phyloP scores from a whole-genome alignment of 2,113 vertebrate genomes.

The Prolemur simus region DNA sequence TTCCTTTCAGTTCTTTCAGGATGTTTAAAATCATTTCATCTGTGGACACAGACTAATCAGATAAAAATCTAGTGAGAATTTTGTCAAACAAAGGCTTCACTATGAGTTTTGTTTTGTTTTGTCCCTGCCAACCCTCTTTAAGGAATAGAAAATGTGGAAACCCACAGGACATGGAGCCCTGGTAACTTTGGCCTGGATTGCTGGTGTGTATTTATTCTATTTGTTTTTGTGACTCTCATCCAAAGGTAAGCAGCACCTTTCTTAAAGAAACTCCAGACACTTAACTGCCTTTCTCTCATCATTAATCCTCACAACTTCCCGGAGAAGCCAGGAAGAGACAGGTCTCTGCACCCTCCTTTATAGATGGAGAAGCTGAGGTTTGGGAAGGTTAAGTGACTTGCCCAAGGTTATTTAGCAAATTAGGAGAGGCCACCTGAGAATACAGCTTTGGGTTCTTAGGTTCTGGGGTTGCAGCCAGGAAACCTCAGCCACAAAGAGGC shows the following conservation, averaged over 20 bases:
- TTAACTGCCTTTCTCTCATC: background rate
- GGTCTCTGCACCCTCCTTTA: background rate
- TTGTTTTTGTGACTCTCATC: background rate
- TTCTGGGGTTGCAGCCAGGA: constrained; percentile 42
- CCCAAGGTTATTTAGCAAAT: constrained; percentile 65
- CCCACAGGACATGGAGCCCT: background rate
- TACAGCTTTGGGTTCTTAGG: background rate
- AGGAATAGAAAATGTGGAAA: background rate
- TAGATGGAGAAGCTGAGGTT: background rate
- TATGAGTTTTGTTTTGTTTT: background rate
- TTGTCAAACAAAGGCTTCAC: background rate
- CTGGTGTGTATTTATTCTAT: background rate
- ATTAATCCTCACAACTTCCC: constrained; percentile 9
- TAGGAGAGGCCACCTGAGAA: constrained; percentile 41
- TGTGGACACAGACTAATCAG: background rate
- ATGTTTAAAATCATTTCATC: background rate
- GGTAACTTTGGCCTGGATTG: background rate
- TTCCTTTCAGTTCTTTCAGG: accelerated
- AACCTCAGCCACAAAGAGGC: background rate
- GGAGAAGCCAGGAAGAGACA: background rate
- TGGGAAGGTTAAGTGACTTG: constrained; percentile 65
- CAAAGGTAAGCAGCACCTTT: background rate
- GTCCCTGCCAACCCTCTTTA: accelerated
- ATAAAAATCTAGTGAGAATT: background rate
- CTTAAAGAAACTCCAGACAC: constrained; percentile 33